phyloP scores from a whole-genome alignment of 30 jellyfish, hydroid and myxozoan species.

The Rhopilema esculentum region DNA sequence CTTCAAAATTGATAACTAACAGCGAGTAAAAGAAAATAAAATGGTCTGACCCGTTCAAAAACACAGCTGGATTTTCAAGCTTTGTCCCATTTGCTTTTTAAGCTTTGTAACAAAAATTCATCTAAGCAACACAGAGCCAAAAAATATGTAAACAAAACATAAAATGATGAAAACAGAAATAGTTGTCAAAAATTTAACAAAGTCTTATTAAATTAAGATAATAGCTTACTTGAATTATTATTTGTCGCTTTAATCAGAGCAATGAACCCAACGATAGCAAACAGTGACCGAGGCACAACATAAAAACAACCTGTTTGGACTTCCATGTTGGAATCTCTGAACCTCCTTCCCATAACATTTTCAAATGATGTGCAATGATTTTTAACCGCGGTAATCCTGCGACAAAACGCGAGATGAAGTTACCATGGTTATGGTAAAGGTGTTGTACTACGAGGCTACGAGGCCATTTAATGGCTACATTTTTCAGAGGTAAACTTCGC shows the following conservation, averaged over 20 bases:
- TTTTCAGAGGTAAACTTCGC: neutral
- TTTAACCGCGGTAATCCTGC: neutral
- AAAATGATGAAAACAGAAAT: neutral
- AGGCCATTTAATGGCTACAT: conserved; percentile 38
- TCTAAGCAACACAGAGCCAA: neutral
- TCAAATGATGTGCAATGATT: neutral
- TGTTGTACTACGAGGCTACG: neutral
- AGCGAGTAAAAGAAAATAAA: no score
- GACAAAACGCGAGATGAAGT: no score
- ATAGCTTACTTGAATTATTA: neutral
- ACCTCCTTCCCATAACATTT: neutral
- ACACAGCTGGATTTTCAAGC: no score
- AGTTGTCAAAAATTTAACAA: no score
- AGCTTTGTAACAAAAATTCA: no score
- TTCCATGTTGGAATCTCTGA: neutral
- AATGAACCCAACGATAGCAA: neutral
- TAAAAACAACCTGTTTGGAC: neutral
- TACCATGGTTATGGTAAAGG: neutral
- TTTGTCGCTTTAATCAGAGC: neutral
- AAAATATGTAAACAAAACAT: neutral
- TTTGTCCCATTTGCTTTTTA: no score
- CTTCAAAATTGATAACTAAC: no score
- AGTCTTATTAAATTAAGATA: no score
- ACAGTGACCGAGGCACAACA: neutral
- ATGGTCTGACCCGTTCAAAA: no score